Evolutionary conservation across 2,888 invertebrate species (phyloP).

Genomic region (Pandemis cinnamomeana): DNA sequence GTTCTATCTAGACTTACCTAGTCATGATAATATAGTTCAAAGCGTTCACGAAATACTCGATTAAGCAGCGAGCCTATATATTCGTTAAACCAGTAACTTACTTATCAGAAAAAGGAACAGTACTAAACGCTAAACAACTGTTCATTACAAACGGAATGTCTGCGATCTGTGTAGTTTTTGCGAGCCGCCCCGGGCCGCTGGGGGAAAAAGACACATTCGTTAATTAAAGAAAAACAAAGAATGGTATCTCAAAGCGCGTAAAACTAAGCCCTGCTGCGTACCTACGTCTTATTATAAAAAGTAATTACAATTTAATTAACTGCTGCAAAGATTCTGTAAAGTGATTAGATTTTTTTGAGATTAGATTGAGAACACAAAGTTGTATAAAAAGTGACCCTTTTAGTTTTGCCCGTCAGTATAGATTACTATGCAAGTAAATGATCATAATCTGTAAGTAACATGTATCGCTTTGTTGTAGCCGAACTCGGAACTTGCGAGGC

Average conservation of each 20-base stretch:
- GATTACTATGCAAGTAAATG: not conserved
- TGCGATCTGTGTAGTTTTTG: slow-evolving; percentile 38
- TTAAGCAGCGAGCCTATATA: not conserved
- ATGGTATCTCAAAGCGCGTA: slow-evolving; percentile 21
- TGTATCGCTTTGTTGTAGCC: slow-evolving; percentile 52
- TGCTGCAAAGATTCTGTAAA: not conserved
- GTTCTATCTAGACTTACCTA: too few species aligned
- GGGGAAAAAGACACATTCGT: slow-evolving; percentile 45
- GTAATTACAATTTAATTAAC: slow-evolving; percentile 25
- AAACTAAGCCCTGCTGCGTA: slow-evolving; percentile 14
- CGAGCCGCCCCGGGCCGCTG: slow-evolving; percentile 30
- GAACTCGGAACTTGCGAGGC: slow-evolving; percentile 87
- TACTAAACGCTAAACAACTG: slow-evolving; percentile 34
- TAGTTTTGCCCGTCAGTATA: too few species aligned
- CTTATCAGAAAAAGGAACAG: not conserved
- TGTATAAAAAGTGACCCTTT: too few species aligned
- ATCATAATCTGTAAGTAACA: not conserved
- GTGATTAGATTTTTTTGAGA: not conserved
- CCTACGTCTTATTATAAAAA: slow-evolving; percentile 19
- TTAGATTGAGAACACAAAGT: too few species aligned
- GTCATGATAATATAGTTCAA: not conserved
- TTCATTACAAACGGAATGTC: slow-evolving; percentile 41
- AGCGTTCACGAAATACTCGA: not conserved
- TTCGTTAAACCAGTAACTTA: slow-evolving; percentile 2
- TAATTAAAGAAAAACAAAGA: slow-evolving; percentile 60